phyloP scores from a whole-genome alignment of 2,888 invertebrate genomes.

The Lomographa bimaculata region DNA sequence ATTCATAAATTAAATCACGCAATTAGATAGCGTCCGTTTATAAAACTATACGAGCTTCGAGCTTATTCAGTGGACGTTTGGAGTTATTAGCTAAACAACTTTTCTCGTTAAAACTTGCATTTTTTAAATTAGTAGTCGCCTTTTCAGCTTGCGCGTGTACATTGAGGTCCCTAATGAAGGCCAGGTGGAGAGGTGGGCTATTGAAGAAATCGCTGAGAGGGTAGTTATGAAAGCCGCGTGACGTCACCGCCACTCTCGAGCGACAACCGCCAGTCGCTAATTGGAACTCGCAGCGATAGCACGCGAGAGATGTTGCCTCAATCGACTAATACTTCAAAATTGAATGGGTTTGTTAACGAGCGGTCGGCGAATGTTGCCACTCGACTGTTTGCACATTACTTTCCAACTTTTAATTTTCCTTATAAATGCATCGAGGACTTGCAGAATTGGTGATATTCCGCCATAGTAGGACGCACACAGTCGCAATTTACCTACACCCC shows the following conservation, averaged over 20 bases:
- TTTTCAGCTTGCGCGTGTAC: slow-evolving; percentile 66
- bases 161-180: slow-evolving; percentile 79
- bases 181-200: slow-evolving; percentile 78
- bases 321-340: slow-evolving; percentile 80
- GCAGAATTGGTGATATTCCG: slow-evolving; percentile 61
- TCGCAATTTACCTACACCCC: slow-evolving; percentile 68
- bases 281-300: slow-evolving; percentile 79
- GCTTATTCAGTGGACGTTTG: slow-evolving; percentile 24
- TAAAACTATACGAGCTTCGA: too few relatives aligned
- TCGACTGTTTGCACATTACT: slow-evolving; percentile 54
- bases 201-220: slow-evolving; percentile 79
- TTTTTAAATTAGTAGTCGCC: slow-evolving; percentile 69
- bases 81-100: slow-evolving; percentile 74
- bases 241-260: slow-evolving; percentile 78
- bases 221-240: slow-evolving; percentile 82
- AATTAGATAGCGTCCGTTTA: slow-evolving; percentile 55
- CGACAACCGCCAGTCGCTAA: slow-evolving; percentile 79
- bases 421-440: slow-evolving; percentile 38
- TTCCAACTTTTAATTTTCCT: slow-evolving; percentile 45
- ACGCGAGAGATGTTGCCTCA: slow-evolving; percentile 78
- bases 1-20: slow-evolving; percentile 71
- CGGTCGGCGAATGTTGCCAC: slow-evolving; percentile 72
- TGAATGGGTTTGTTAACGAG: slow-evolving; percentile 81
- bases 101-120: slow-evolving; percentile 73
- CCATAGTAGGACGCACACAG: slow-evolving; percentile 59